These are phyloP conservation scores for Macrobrachium nipponense DNA, from an alignment of 1,140 invertebrate species.

Conservation along the genomic window DNA sequence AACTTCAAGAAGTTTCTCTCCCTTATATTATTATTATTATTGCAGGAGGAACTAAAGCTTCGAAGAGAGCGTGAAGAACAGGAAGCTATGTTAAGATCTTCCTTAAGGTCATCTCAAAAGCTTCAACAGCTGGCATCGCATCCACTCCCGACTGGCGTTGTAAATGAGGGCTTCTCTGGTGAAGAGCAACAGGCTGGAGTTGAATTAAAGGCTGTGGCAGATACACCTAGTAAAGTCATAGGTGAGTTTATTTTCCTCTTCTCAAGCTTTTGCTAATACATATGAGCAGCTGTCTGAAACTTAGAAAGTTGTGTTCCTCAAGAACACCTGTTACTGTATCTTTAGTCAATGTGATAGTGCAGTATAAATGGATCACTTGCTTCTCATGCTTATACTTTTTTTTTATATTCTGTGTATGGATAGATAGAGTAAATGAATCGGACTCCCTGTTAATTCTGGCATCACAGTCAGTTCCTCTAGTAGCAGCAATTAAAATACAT, in stretches of 20 bases:
- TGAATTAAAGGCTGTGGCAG: conserved; percentile 25
- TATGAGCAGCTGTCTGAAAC: no score
- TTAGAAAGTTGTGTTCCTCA: no score
- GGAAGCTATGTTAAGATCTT: conserved; percentile 57
- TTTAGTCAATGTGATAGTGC: no score
- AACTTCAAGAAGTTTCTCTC: not conserved
- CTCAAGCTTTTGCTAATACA: no score
- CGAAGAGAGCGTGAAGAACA: conserved; percentile 61
- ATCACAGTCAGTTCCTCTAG: no score
- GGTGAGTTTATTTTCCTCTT: conserved; percentile 16
- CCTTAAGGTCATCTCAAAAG: conserved; percentile 65
- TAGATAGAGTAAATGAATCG: no score
- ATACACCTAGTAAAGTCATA: conserved; percentile 56
- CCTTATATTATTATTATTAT: not conserved
- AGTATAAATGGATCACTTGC: no score
- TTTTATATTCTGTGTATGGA: no score
- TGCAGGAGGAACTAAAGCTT: conserved; percentile 60
- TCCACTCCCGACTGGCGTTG: conserved; percentile 61
- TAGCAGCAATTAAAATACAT: no score
- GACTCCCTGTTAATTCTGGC: no score
- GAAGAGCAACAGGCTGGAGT: conserved; percentile 67
- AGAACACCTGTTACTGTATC: no score
- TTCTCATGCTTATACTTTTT: no score
- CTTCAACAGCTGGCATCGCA: conserved; percentile 67
- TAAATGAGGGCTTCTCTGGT: conserved; percentile 67